phyloP scores from a whole-genome alignment of 2,113 vertebrate species.

The Megaleporinus macrocephalus region DNA sequence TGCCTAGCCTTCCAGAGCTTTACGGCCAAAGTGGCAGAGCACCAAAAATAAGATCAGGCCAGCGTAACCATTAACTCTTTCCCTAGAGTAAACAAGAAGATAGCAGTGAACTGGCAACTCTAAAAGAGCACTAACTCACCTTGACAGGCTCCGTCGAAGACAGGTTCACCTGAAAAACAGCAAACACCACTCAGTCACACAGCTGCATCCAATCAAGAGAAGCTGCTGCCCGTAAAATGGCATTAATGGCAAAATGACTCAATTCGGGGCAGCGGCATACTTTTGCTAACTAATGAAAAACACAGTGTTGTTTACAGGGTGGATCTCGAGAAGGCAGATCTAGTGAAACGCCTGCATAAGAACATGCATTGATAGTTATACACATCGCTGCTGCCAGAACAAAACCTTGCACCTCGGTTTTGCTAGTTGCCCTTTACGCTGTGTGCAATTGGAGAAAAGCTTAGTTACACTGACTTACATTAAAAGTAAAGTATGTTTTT shows the following conservation, averaged over 20 bases:
- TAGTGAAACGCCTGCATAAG: not conserved
- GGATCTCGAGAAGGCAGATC: not conserved
- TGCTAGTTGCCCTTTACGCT: too few species aligned
- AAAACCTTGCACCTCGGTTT: too few species aligned
- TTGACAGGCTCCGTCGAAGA: conserved; percentile 69
- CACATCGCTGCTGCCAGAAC: too few species aligned
- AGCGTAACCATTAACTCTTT: not conserved
- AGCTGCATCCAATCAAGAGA: conserved; percentile 25
- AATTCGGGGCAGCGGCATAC: not conserved
- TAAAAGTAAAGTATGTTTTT: too few species aligned
- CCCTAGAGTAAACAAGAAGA: not conserved
- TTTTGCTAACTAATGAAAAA: conserved; percentile 17
- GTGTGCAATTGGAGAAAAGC: too few species aligned
- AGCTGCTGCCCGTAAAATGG: conserved; percentile 6
- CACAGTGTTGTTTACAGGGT: not conserved
- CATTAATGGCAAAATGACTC: not conserved
- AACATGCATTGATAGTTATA: not conserved
- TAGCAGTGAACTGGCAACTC: not conserved
- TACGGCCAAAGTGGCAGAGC: not conserved
- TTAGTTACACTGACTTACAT: too few species aligned
- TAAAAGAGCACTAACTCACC: conserved; percentile 68
- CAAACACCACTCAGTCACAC: conserved; percentile 20
- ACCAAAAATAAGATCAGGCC: not conserved
- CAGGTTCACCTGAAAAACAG: conserved; percentile 75
- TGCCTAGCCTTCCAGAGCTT: not conserved